phyloP scores from a whole-genome alignment of 2,113 vertebrate species.

The Oxyruncus cristatus region DNA sequence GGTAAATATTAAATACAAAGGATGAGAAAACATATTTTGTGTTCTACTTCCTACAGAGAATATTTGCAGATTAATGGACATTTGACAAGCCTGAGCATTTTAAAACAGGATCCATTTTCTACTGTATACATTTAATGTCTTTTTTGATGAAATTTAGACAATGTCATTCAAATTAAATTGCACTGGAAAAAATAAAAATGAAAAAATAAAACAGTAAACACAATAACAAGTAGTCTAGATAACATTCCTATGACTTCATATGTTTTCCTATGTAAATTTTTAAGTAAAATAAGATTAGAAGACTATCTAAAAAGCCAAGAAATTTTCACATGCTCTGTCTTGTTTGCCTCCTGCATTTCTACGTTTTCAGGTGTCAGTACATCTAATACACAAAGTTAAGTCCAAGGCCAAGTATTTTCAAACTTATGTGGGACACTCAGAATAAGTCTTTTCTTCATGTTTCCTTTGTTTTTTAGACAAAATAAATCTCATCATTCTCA shows the following conservation, averaged over 20 bases:
- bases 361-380: background rate
- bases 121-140: constrained; percentile 42
- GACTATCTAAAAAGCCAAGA: background rate
- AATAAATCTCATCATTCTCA: background rate
- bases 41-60: constrained; percentile 36
- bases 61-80: constrained; percentile 43
- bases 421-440: background rate
- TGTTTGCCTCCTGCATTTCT: background rate
- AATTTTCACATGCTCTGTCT: background rate
- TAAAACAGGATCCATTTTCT: constrained; percentile 22
- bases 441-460: background rate
- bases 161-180: background rate
- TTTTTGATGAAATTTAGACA: constrained; percentile 59
- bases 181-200: background rate
- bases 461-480: background rate
- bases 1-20: constrained; percentile 74
- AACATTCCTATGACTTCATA: background rate
- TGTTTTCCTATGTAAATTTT: background rate
- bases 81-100: constrained; percentile 21
- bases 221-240: background rate
- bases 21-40: constrained; percentile 51
- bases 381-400: background rate
- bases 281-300: background rate
- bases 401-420: background rate
- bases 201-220: background rate